Evolutionary conservation across 2,888 invertebrate genomes (phyloP), one percentile per base, ranked within the genome.

Genomic region (Andrena fulva): DNA sequence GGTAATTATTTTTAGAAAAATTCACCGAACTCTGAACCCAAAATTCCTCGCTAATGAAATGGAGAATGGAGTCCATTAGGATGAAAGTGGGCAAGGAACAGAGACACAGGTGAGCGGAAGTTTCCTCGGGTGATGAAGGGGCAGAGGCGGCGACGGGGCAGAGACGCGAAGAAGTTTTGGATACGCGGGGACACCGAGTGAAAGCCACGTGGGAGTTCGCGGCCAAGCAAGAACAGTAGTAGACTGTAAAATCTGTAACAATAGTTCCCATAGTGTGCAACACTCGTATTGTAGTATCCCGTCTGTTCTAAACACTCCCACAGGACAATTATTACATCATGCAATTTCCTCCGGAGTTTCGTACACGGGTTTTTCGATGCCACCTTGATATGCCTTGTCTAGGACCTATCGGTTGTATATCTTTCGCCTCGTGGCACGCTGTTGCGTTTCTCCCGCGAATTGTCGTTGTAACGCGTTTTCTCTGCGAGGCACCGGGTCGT

Each of bases 201-300:
- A 94, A 94, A 94, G 94, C 91, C 85, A 92, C 93, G 93, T 93
- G 93, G 92, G 93, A 93, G 91, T 91, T 86, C 88, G 87, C 89
- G 84, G 80, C 76, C 86, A 77, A 80, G 84, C 78, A 89, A 89
- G 87, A 91, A 92, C 91, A 91, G 91, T 89, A 89, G 91, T 89
- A 91, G 91, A 91, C 92, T 93, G 92, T 93, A 93, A 93, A 94
- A 94, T 94, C 91, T 93, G 93, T 94, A 94, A 94, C 94, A 94
- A 93, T 93, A 91, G 92, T 92, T 93, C 93, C 92, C 93, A 93
- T 92, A 91, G 91, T 91, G 90, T 92, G 93, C 92, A 93, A 92
- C 89, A 91, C 78, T 77, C 76, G 90, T 90, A 93, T 93, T 93
- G 92, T 92, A 88, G 88, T 87, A 88, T 86, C 82, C 85, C 80